These are phyloP conservation scores for Lemur catta DNA, from an alignment of 2,797 vertebrate species.

Conservation along the genomic window DNA sequence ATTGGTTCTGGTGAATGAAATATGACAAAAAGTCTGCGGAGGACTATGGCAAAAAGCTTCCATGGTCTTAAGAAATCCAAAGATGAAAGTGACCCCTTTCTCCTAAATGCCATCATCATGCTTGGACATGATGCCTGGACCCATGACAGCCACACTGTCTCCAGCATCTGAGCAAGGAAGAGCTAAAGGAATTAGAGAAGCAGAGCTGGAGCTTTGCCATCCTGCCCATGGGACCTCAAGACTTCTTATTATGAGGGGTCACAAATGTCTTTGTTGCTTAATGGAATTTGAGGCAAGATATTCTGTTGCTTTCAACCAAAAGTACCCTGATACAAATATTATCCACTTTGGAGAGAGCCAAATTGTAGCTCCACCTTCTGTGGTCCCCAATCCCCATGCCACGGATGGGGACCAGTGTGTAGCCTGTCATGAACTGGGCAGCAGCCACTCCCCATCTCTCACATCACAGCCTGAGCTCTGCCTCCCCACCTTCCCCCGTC, in stretches of 20 bases:
- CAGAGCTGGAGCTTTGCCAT: not conserved
- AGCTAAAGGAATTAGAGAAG: not conserved
- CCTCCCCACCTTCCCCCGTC: too few relatives aligned
- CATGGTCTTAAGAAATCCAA: not conserved
- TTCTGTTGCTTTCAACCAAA: not conserved
- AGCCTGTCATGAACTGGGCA: too few relatives aligned
- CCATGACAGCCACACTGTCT: not conserved
- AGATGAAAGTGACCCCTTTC: not conserved
- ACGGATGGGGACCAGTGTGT: too few relatives aligned
- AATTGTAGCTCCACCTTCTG: not conserved
- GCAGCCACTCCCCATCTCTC: too few relatives aligned
- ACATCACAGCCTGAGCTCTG: too few relatives aligned
- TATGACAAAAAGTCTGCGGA: not conserved
- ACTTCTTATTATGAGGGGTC: not conserved
- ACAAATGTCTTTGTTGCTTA: not conserved
- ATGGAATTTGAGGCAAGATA: not conserved
- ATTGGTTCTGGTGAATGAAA: not conserved
- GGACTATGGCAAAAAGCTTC: not conserved
- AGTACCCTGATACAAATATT: not conserved
- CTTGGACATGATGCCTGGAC: not conserved
- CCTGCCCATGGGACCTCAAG: too few relatives aligned
- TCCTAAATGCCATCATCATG: not conserved
- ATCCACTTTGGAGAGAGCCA: not conserved
- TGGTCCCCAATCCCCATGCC: too few relatives aligned
- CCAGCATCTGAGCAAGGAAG: not conserved